Conservation (phyloP, 2,113 vertebrate genomes). For the Otus sunia region DNA sequence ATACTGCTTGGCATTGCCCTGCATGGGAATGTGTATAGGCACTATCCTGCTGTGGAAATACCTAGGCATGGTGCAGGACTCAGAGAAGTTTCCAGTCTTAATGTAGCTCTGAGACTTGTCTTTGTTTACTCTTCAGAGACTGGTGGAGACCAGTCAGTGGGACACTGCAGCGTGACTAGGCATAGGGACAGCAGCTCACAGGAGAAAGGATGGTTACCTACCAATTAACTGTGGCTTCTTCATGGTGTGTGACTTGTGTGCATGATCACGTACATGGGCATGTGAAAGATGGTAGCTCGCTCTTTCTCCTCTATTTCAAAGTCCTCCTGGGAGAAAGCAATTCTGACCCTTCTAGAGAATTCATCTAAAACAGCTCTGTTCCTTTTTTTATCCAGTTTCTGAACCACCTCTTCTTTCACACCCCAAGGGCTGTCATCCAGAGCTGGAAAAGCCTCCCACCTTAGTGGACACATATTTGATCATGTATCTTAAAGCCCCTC, state of each 20-base stretch:
- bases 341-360: not conserved
- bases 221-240: not conserved
- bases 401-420: not conserved
- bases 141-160: not conserved
- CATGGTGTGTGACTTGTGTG: not conserved
- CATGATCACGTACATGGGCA: no score
- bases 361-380: not conserved
- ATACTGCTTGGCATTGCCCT: not conserved
- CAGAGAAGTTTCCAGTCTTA: not conserved
- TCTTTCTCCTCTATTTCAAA: not conserved
- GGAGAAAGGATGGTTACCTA: not conserved
- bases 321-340: not conserved
- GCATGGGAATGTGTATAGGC: accelerated
- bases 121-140: accelerated
- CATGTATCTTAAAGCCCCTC: not conserved
- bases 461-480: accelerated
- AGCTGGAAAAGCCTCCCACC: not conserved
- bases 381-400: not conserved
- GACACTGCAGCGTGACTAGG: accelerated
- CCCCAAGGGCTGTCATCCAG: not conserved
- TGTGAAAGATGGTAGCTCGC: not conserved
- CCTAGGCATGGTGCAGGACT: not conserved
- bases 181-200: not conserved
- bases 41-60: not conserved
- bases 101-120: not conserved